Evolutionary conservation across 2,113 vertebrate species (phyloP).

Genomic region (Rhinichthys klamathensis): DNA sequence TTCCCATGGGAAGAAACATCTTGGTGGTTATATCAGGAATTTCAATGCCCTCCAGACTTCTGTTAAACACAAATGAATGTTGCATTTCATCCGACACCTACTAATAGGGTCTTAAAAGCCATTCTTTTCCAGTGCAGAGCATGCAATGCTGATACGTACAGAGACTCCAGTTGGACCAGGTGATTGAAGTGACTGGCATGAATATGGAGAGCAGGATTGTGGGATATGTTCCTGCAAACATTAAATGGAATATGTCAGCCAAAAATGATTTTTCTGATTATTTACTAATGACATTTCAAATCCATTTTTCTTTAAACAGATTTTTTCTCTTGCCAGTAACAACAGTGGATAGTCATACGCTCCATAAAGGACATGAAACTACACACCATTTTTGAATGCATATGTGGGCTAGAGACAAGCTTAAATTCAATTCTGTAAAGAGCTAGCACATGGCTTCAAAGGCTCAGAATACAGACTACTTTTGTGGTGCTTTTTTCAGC

Average conservation of each 20-base stretch:
- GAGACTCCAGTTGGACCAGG: constrained; percentile 79
- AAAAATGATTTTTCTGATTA: neutral
- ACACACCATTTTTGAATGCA: neutral
- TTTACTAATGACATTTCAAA: neutral
- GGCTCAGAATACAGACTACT: neutral
- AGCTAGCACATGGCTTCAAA: neutral
- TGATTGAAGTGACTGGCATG: constrained; percentile 73
- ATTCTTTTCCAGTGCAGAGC: neutral
- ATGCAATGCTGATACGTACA: constrained; percentile 72
- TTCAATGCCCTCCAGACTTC: constrained; percentile 79
- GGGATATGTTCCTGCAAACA: constrained; percentile 79
- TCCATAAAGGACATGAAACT: neutral
- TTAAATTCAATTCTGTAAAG: neutral
- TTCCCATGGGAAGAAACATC: constrained; percentile 80
- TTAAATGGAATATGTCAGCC: constrained; percentile 27
- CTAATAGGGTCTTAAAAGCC: neutral
- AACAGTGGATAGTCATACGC: neutral
- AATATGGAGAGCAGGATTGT: constrained; percentile 77
- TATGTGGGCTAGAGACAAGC: neutral
- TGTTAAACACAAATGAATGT: constrained; percentile 63
- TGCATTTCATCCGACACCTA: neutral
- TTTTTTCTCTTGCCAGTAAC: neutral
- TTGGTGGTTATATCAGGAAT: constrained; percentile 77
- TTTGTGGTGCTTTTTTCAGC: neutral
- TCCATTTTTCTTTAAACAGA: neutral